These are phyloP conservation scores for Eupsilia transversa DNA, from an alignment of 2,888 invertebrate species.

Conservation along the genomic window DNA sequence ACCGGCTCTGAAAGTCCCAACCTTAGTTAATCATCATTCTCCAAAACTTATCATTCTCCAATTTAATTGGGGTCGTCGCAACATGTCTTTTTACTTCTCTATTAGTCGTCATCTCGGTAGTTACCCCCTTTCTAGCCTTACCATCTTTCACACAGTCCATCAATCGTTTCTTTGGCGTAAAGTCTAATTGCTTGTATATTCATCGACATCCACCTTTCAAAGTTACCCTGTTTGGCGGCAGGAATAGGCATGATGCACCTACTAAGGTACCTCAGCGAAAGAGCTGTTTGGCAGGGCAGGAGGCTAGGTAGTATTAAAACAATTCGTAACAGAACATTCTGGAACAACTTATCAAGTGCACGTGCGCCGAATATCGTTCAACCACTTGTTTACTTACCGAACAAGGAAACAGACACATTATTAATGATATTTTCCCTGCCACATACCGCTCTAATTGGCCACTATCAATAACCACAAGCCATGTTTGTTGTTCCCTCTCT, in stretches of 20 bases:
- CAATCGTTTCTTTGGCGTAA: not conserved
- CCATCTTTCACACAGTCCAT: too few relatives aligned
- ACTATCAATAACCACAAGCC: slow-evolving; percentile 55
- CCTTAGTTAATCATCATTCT: not conserved
- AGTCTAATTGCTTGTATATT: not conserved
- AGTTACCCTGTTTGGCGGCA: not conserved
- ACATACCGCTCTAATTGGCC: slow-evolving; percentile 53
- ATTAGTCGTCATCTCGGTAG: too few relatives aligned
- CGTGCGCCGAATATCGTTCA: slow-evolving; percentile 13
- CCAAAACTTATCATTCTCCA: too few relatives aligned
- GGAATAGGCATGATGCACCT: not conserved
- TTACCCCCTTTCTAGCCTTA: too few relatives aligned
- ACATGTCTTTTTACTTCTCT: too few relatives aligned
- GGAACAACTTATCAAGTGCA: not conserved
- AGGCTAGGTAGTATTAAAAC: not conserved
- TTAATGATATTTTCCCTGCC: slow-evolving; percentile 44
- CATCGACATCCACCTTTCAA: not conserved
- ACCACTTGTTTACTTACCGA: slow-evolving; percentile 33
- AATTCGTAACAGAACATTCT: slow-evolving; percentile 9
- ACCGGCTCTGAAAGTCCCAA: too few relatives aligned
- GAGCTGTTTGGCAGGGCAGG: not conserved
- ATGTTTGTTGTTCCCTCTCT: slow-evolving; percentile 31
- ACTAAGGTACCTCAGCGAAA: not conserved
- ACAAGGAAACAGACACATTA: slow-evolving; percentile 57
- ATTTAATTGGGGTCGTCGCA: too few relatives aligned